Evolutionary conservation across 2,888 invertebrate species (phyloP).

Genomic region (Schizaphis graminum): DNA sequence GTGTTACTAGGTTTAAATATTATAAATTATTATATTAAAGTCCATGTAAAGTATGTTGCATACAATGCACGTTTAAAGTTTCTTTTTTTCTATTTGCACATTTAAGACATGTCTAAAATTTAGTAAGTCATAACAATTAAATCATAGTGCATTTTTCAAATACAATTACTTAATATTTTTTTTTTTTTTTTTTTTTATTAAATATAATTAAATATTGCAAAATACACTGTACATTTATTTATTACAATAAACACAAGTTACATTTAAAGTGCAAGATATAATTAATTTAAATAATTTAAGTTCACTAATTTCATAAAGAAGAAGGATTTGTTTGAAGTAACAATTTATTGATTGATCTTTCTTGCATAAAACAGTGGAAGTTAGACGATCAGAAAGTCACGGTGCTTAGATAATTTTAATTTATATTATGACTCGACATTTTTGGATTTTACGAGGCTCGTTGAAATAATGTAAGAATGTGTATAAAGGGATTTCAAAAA

Average conservation of each 20-base stretch:
- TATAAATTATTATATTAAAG: background rate
- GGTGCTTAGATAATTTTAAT: background rate
- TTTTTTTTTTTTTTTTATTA: too few species aligned
- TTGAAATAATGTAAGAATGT: background rate
- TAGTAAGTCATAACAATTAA: background rate
- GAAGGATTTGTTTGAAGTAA: background rate
- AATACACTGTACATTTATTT: too few species aligned
- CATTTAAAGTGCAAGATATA: background rate
- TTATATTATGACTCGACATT: background rate
- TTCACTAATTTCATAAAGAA: background rate
- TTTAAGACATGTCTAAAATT: background rate
- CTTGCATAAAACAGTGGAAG: background rate
- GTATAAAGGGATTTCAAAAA: background rate
- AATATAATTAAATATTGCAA: too few species aligned
- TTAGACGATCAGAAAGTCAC: background rate
- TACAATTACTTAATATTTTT: background rate
- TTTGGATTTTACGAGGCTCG: background rate
- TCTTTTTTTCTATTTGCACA: background rate
- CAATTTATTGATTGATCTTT: background rate
- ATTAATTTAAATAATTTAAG: background rate
- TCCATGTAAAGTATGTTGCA: background rate
- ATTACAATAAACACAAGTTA: background rate
- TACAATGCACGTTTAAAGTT: background rate
- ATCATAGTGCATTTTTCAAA: background rate
- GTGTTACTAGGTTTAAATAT: background rate